These are phyloP conservation scores for Orientallactaga bullata DNA, from an alignment of 2,113 vertebrate species.

Conservation along the genomic window DNA sequence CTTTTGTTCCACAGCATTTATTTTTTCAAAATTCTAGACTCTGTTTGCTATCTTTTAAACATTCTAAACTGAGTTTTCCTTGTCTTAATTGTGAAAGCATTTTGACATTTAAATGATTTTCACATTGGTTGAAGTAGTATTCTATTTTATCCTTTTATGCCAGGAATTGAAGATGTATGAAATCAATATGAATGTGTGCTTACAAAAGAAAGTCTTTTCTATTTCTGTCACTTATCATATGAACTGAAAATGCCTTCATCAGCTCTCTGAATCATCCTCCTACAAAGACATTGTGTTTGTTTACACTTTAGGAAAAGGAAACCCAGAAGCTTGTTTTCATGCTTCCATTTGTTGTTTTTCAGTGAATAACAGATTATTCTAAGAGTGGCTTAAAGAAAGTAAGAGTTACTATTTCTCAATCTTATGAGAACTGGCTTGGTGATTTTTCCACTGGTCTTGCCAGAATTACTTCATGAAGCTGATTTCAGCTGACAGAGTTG, in stretches of 20 bases:
- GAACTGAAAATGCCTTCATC: constrained; percentile 37
- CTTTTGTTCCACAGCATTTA: constrained; percentile 34
- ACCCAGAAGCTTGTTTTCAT: constrained; percentile 6
- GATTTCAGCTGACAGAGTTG: fast-evolving
- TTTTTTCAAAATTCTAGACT: constrained; percentile 30
- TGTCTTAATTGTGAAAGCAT: constrained; percentile 33
- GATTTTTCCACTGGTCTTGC: not conserved
- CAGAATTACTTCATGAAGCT: too few relatives aligned
- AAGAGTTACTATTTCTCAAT: not conserved
- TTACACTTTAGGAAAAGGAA: not conserved
- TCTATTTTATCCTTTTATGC: constrained; percentile 27
- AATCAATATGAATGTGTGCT: not conserved
- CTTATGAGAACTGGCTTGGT: not conserved
- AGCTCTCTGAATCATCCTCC: constrained; percentile 36
- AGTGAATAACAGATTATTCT: not conserved
- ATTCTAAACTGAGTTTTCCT: not conserved
- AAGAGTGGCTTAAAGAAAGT: not conserved
- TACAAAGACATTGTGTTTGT: not conserved
- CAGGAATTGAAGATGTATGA: constrained; percentile 43
- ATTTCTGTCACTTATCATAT: constrained; percentile 39
- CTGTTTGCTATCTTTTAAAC: constrained; percentile 10
- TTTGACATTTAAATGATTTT: not conserved
- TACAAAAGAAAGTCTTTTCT: constrained; percentile 24
- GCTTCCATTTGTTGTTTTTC: not conserved
- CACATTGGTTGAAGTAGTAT: not conserved